Evolutionary conservation across 2,888 invertebrate species (phyloP).

Genomic region (Macropis europaea): DNA sequence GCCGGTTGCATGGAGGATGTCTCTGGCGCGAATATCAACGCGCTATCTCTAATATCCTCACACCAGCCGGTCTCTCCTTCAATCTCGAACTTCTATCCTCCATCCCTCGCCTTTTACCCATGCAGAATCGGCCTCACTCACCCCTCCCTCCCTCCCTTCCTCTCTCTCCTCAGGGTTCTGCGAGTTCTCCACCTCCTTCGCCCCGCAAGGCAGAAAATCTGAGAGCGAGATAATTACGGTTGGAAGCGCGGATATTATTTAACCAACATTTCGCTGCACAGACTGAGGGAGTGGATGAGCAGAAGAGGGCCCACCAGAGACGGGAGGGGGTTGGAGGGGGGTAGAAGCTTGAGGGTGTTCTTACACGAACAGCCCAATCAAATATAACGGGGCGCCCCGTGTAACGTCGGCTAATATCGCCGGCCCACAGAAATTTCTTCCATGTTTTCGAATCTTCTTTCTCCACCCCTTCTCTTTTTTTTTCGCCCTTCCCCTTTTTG

Average conservation of each 20-base stretch:
- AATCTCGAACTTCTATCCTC: conserved; percentile 60
- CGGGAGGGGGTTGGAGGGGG: background rate
- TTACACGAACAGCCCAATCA: conserved; percentile 73
- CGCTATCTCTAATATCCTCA: conserved; percentile 54
- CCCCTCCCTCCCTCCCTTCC: conserved; percentile 5
- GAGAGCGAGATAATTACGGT: conserved; percentile 78
- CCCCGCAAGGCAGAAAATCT: conserved; percentile 74
- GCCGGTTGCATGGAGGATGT: conserved; percentile 9
- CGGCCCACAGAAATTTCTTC: conserved; percentile 51
- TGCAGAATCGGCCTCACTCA: conserved; percentile 24
- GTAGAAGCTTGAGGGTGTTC: conserved; percentile 64
- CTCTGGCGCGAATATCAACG: conserved; percentile 50
- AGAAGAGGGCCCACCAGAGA: conserved; percentile 40
- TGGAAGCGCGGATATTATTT: conserved; percentile 76
- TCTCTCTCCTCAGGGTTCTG: conserved; percentile 3
- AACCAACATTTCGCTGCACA: conserved; percentile 74
- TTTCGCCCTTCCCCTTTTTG: too few species aligned
- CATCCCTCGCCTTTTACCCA: conserved; percentile 22
- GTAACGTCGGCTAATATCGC: conserved; percentile 66
- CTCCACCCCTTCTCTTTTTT: background rate
- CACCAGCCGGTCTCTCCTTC: conserved; percentile 57
- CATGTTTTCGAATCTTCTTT: conserved; percentile 58
- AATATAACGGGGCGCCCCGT: conserved; percentile 70
- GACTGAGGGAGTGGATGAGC: conserved; percentile 53
- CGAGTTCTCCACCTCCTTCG: conserved; percentile 46